phyloP scores from a whole-genome alignment of 2,113 vertebrate genomes.

The Canis aureus region DNA sequence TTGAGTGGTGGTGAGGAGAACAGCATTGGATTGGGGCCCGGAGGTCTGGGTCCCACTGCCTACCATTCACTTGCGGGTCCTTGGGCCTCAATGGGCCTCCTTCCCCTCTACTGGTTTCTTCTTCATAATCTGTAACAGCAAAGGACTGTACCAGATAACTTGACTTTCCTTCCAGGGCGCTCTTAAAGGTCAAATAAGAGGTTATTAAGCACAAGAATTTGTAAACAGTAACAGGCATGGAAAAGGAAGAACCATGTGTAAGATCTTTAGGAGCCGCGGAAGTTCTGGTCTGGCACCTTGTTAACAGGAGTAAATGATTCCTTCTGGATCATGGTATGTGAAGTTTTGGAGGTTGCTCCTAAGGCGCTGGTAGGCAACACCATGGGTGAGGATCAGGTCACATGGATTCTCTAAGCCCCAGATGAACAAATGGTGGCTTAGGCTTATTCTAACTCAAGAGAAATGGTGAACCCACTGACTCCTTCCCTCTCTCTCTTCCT shows the following conservation, averaged over 20 bases:
- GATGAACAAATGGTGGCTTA: not conserved
- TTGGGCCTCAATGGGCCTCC: not conserved
- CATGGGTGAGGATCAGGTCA: not conserved
- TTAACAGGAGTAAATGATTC: not conserved
- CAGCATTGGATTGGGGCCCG: fast-evolving
- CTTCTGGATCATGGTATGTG: not conserved
- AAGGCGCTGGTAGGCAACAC: not conserved
- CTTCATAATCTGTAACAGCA: not conserved
- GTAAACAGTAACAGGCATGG: not conserved
- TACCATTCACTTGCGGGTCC: not conserved
- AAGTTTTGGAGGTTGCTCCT: not conserved
- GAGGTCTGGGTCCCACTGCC: not conserved
- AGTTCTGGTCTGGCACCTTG: not conserved
- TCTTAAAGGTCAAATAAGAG: not conserved
- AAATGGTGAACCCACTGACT: not conserved
- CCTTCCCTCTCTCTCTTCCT: not conserved
- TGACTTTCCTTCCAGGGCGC: not conserved
- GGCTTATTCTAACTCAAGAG: not conserved
- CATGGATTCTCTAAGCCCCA: not conserved
- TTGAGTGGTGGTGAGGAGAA: not conserved
- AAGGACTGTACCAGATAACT: not conserved
- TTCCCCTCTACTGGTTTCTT: not conserved
- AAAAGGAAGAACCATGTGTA: not conserved
- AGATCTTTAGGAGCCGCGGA: not conserved
- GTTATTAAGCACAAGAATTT: not conserved